Percentiles rank a stretch among this genome's conserved stretches.
Conservation (phyloP, 2,797 vertebrate genomes). For the Falco columbarius region DNA sequence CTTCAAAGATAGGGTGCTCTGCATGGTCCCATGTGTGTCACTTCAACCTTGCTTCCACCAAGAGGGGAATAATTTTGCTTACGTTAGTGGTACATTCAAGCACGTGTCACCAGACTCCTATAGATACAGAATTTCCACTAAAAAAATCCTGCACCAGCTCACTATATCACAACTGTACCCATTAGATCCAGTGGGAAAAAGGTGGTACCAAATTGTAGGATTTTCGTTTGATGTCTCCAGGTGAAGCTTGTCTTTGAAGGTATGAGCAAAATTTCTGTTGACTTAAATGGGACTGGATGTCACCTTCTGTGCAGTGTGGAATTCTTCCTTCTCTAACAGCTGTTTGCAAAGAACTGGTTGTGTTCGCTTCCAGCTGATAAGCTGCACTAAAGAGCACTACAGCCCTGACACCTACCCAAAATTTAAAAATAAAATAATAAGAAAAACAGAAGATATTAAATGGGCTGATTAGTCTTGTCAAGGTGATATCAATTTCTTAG, state of each 20-base stretch:
- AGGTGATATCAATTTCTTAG: not conserved
- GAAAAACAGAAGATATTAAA: not conserved
- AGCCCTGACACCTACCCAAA: not conserved
- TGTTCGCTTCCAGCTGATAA: not conserved
- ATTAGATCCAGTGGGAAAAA: not conserved
- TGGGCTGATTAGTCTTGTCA: not conserved
- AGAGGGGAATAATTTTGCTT: not conserved
- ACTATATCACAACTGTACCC: not conserved
- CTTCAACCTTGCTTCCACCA: not conserved
- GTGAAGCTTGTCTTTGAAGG: not conserved
- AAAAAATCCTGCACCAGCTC: not conserved
- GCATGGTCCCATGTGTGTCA: not conserved
- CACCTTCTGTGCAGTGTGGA: not conserved
- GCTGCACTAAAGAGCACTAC: not conserved
- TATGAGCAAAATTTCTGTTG: not conserved
- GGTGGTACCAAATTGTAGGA: not conserved
- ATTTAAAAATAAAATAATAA: not conserved
- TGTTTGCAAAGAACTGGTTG: not conserved
- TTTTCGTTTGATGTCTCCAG: not conserved
- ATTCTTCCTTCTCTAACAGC: not conserved
- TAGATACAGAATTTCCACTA: not conserved
- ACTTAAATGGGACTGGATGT: not conserved
- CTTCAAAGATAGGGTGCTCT: not conserved
- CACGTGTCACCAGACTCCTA: accelerated
- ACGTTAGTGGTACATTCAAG: accelerated